Evolutionary conservation across 1,140 invertebrate species (phyloP).

Genomic region (Druon quercuslanigerum): DNA sequence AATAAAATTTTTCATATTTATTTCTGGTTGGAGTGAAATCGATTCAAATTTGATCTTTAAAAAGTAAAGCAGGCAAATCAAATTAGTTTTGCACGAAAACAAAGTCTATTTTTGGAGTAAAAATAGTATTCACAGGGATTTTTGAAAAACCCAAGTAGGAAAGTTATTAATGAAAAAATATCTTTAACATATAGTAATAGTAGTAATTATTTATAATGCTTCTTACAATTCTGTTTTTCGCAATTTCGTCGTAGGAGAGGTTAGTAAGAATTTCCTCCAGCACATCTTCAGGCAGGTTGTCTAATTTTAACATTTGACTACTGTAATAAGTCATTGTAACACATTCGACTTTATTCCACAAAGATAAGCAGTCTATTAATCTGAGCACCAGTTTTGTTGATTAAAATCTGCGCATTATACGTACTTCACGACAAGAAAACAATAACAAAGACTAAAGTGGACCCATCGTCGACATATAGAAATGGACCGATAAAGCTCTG

Average conservation of each 20-base stretch:
- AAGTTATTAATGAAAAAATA: slow-evolving; percentile 40
- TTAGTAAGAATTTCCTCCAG: slow-evolving; percentile 87
- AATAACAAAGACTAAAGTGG: neutral
- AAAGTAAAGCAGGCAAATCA: too few relatives aligned
- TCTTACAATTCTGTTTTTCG: slow-evolving; percentile 86
- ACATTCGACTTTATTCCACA: neutral
- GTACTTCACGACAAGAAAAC: neutral
- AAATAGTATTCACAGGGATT: too few relatives aligned
- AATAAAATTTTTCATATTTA: neutral
- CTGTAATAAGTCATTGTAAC: neutral
- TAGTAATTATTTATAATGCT: slow-evolving; percentile 33
- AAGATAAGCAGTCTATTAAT: neutral
- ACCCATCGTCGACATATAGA: too few relatives aligned
- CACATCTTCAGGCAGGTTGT: slow-evolving; percentile 84
- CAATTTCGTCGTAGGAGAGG: slow-evolving; percentile 88
- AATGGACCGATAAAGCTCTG: too few relatives aligned
- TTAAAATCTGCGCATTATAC: neutral
- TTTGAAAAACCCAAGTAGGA: slow-evolving; percentile 30
- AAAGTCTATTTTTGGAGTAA: too few relatives aligned
- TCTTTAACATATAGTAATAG: neutral
- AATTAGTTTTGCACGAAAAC: too few relatives aligned
- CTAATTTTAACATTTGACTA: slow-evolving; percentile 57
- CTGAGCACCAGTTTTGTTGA: neutral
- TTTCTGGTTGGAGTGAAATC: too few relatives aligned
- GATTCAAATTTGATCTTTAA: too few relatives aligned